Evolutionary conservation across 2,113 vertebrate genomes (phyloP), one percentile per base, ranked within the genome.

Genomic region (Mormoops blainvillei): DNA sequence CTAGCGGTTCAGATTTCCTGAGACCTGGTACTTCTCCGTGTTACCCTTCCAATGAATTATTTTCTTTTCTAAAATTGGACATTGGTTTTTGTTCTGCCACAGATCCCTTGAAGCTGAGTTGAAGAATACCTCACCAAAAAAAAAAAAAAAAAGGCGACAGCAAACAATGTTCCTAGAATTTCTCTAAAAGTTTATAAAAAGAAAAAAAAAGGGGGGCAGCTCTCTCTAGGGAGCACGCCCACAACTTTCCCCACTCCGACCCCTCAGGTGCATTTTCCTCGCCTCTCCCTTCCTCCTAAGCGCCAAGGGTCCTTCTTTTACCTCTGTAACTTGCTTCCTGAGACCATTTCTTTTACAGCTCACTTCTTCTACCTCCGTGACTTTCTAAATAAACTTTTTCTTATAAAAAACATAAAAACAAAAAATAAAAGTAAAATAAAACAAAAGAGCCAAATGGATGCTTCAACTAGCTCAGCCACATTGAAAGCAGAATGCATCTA

Each of bases 11-110:
- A 81, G 70, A 76, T 84, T 84, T 41, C 45, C 88, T 28, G 5
- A 80, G 77, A 78, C 52, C 70, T 50, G 24, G 7, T 4, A 28
- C 15, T 50, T 91, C 45, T 83, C 1, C 68, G 41, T 24, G 5
- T 84, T 80, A n/a, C 7, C 22, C 56, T 78, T 90, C 13, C 14
- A 61, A 8, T 9, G 45, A 71, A 70, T 28, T 54, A 24, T 31
- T 68, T 61, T 22, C 7, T 38, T 80, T 73, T 43, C 67, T 48
- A 82, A 97, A 83, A 76, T 22, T 63, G 45, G 20, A 80, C 31
- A 45, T 38, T 87, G 56, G 43, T 89, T 96, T 93, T 24, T 97
- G n/a, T 91, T 76, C 91, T 83, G 43, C 50, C 58, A 77, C 4
- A 89, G 43, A 93, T 3, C 50, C 54, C 67, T 54, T 48, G 54